These are phyloP conservation scores for Drosophila monieri DNA, from an alignment of 2,888 invertebrate species.

Conservation along the genomic window DNA sequence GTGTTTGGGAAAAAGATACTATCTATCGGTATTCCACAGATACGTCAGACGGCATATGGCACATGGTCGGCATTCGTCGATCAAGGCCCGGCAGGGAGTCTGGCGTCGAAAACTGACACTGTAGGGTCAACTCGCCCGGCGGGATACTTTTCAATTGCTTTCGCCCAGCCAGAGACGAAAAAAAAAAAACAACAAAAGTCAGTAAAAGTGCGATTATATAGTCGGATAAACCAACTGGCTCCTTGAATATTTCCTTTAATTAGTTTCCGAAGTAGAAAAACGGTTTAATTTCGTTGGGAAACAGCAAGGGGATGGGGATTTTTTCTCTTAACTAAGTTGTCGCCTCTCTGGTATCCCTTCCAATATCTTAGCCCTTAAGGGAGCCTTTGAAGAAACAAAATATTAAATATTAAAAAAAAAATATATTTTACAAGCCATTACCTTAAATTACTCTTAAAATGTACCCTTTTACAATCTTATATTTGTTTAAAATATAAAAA, in stretches of 20 bases:
- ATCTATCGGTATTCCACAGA: neutral
- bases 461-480: too few relatives aligned
- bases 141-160: conserved; percentile 17
- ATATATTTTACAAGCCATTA: too few relatives aligned
- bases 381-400: too few relatives aligned
- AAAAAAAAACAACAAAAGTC: neutral
- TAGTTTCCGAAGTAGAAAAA: neutral
- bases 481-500: too few relatives aligned
- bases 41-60: conserved; percentile 4
- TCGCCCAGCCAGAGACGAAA: neutral
- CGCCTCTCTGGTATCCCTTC: too few relatives aligned
- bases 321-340: too few relatives aligned
- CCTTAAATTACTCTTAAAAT: too few relatives aligned
- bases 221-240: neutral
- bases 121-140: conserved; percentile 17
- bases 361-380: too few relatives aligned
- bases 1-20: conserved; percentile 3
- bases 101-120: conserved; percentile 22
- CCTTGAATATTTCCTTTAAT: neutral
- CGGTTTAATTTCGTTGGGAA: neutral
- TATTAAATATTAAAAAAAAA: too few relatives aligned
- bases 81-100: conserved; percentile 15
- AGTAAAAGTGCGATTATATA: neutral
- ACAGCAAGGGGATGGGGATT: neutral
- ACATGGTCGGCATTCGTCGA: conserved; percentile 10